phyloP scores from a whole-genome alignment of 1,140 invertebrate species.

The Drosophila biarmipes region DNA sequence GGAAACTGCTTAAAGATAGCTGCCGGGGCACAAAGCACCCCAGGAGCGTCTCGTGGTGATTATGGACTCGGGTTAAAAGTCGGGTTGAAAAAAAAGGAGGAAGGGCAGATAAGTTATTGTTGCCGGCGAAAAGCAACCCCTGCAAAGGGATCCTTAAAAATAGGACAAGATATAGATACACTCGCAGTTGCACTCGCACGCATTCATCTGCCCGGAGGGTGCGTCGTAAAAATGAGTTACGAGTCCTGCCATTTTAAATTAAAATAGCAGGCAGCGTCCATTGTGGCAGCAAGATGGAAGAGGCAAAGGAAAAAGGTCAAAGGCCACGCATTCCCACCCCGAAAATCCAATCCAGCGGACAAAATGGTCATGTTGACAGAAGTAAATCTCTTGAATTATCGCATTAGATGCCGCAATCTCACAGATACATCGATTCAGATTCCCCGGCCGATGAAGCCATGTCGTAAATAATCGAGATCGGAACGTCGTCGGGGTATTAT shows the following conservation, averaged over 20 bases:
- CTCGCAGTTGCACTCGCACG: slow-evolving; percentile 16
- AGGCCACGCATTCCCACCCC: slow-evolving; percentile 77
- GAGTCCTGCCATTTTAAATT: slow-evolving; percentile 84
- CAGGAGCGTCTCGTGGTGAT: slow-evolving; percentile 78
- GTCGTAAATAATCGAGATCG: slow-evolving; percentile 74
- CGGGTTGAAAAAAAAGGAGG: slow-evolving; percentile 31
- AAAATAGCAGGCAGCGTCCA: slow-evolving; percentile 75
- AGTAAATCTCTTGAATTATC: slow-evolving; percentile 84
- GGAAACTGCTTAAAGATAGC: slow-evolving; percentile 69
- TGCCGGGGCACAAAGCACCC: slow-evolving; percentile 68
- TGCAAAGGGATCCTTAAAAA: slow-evolving; percentile 74
- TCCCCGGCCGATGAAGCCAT: slow-evolving; percentile 78
- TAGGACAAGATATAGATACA: slow-evolving; percentile 60
- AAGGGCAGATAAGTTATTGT: slow-evolving; percentile 83
- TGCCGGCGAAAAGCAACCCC: slow-evolving; percentile 61
- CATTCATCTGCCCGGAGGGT: slow-evolving; percentile 64
- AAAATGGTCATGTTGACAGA: slow-evolving; percentile 84
- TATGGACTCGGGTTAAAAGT: slow-evolving; percentile 65
- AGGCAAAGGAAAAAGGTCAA: slow-evolving; percentile 62
- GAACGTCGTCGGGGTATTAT: slow-evolving; percentile 70
- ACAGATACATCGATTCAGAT: slow-evolving; percentile 42
- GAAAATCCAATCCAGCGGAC: slow-evolving; percentile 29
- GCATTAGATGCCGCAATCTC: slow-evolving; percentile 80
- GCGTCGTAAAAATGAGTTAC: slow-evolving; percentile 84
- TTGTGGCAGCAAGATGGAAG: slow-evolving; percentile 62